Base-by-base conservation (phyloP, 2,888 invertebrate genomes). In the Melangyna quadrimaculata region DNA sequence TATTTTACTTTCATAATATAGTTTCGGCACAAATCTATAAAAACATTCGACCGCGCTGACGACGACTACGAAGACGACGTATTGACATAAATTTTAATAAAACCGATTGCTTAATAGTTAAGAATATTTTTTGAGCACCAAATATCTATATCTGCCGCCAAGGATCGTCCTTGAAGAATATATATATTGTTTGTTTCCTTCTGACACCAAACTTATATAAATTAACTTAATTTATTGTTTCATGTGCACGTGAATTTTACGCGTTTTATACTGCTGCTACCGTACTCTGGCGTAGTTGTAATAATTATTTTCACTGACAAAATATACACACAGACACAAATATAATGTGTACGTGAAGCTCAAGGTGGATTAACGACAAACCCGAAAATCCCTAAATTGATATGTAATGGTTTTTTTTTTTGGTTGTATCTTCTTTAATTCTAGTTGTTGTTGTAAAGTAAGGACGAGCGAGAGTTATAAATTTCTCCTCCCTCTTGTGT, bases 11-110 rank as follows among this genome's bases (percentile, higher is more conserved):
- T 45, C 69, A 73, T 61, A 70, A 51, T 37, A 51, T 37, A 19
- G 37, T 22, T 65, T 55, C 9, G 53, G 61, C 73, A 74, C 70
- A 71, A 72, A 86, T 86, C 63, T 77, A 45, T 77, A 45, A 67
- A 67, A 40, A 70, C 48, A 63, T 77, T 78, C 77, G 81, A n/a
- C n/a, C n/a, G n/a, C n/a, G n/a, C n/a, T n/a, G n/a, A n/a, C n/a
- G n/a, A n/a, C n/a, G n/a, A n/a, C n/a, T n/a, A n/a, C n/a, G n/a
- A n/a, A n/a, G n/a, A n/a, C n/a, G n/a, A 81, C 77, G 77, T 70
- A 69, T 81, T 81, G 86, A 86, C 86, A 81, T 81, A 63, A 77
- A 86, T 80, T 86, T 86, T 86, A 86, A 86, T 81, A 81, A 86
- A 86, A 81, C 77, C 81, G 69, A 80, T 81, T 72, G 73, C 75